Evolutionary conservation across 1,140 invertebrate genomes (phyloP), one percentile per base, ranked within the genome.

Genomic region (Penaeus vannamei): DNA sequence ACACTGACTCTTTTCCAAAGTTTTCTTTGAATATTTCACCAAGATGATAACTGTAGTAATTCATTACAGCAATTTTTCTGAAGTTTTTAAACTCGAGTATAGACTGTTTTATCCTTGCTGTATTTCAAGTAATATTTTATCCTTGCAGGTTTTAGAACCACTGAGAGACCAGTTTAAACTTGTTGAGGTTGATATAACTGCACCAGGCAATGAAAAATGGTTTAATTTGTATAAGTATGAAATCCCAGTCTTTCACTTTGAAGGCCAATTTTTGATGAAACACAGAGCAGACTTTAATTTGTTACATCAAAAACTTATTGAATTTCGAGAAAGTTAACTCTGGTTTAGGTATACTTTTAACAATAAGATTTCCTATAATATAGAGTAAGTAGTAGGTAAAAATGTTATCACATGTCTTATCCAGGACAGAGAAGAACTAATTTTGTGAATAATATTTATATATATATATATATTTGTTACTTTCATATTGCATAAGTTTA

Each of bases 191-290:
- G 95, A 97, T 93, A 98, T 98, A 59, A 95, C 95, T 22, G 93
- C 94, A 23, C 94, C 95, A 91, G 95, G 95, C 92, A 97, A 98
- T 92, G 92, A 96, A 83, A 93, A 94, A 85, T 97, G 95, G 94
- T 93, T 95, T 84, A 93, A 95, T 85, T 93, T 97, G n/a, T 98
- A 97, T 92, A 94, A 95, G 86, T 95, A 96, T 93, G 97, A 98
- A 92, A 98, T 98, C 92, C 97, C 97, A 80, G 97, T 98, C 22
- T 93, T 98, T 92, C 96, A 97, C 93, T 94, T 98, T 10, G 96
- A 98, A 93, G 96, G 95, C 23, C 94, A 96, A 92, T 98, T 95
- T 93, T 93, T 98, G 42, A 97, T 97, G 93, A 97, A 97, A 94
- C 96, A 98, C 93, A 94, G 93, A 91, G 94, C 97, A 76, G 94